phyloP scores from a whole-genome alignment of 37 sponge, comb jelly and placozoan species.

The Ianthella basta region DNA sequence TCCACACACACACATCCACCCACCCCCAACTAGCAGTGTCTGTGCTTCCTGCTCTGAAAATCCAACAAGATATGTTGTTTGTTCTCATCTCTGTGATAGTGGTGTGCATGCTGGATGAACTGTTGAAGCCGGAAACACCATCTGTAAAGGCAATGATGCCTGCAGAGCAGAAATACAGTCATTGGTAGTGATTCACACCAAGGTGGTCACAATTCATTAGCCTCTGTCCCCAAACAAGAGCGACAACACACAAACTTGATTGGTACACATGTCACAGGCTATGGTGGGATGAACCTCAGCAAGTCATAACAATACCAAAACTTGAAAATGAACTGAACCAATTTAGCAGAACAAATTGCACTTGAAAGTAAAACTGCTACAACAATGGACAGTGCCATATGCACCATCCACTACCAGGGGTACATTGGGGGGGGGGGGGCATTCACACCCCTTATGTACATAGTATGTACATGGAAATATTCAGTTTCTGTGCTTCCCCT shows the following conservation, averaged over 20 bases:
- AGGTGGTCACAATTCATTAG: neutral
- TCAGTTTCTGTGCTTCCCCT: too few species aligned
- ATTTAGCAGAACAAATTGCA: too few species aligned
- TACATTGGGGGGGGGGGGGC: too few species aligned
- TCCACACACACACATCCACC: neutral
- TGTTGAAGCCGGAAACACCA: slow-evolving; percentile 67
- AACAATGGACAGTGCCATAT: too few species aligned
- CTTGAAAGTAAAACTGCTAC: too few species aligned
- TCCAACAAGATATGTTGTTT: slow-evolving; percentile 78
- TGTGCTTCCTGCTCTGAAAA: slow-evolving; percentile 58
- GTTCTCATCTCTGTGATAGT: slow-evolving; percentile 59
- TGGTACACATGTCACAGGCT: too few species aligned
- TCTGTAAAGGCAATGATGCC: slow-evolving; percentile 71
- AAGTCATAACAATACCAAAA: too few species aligned
- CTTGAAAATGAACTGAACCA: too few species aligned
- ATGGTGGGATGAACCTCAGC: too few species aligned
- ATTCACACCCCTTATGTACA: too few species aligned
- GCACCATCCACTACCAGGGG: too few species aligned
- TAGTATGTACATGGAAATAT: too few species aligned
- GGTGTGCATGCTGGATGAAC: slow-evolving; percentile 52
- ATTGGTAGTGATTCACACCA: neutral
- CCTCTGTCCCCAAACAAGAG: neutral
- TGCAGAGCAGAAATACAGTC: slow-evolving; percentile 2
- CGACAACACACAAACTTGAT: neutral
- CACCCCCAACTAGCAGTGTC: slow-evolving; percentile 10